Base-by-base conservation (phyloP, 2,888 invertebrate species). In the Dorcus parallelipipedus region DNA sequence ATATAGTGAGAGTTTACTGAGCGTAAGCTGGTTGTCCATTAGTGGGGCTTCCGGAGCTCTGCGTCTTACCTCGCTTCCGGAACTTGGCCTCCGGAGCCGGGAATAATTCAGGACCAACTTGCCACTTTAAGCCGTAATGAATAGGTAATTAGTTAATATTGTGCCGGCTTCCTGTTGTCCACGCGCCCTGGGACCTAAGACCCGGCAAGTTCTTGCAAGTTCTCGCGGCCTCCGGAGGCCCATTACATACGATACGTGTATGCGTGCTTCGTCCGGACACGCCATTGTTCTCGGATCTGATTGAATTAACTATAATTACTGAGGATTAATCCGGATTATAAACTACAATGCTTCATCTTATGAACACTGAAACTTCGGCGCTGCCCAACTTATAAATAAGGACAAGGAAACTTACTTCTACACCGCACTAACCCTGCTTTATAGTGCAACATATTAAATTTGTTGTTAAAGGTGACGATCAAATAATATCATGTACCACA, bases 111-210 rank as follows among this genome's bases (percentile, higher is more conserved):
- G 73, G 69, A 72, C 76, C 74, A 78, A 79, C 78, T 79, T 79
- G 77, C 78, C 78, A 78, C 78, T 78, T 73, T 77, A 78, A 78
- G 76, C 78, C 76, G 74, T 78, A 78, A 79, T 79, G 78, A 79
- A 79, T 79, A 78, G 78, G 77, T 79, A 79, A 79, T 79, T 78
- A 78, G 78, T 77, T 75, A 74, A 77, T 76, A 77, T 76, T 78
- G 76, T 73, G 72, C 56, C 33, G 60, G 74, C 74, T 75, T 75
- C 75, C 74, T 72, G 71, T 76, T 76, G 77, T 77, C 77, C 76
- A 76, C 73, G 73, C 73, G 68, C 68, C 63, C 64, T 59, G 62
- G 66, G 64, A 62, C 66, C 64, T 52, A 63, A 65, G 65, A 64
- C 65, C 65, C 63, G 62, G 59, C 63, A 60, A 59, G 64, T 60